Conservation (phyloP, 2,888 invertebrate species). For the Seira musarum region DNA sequence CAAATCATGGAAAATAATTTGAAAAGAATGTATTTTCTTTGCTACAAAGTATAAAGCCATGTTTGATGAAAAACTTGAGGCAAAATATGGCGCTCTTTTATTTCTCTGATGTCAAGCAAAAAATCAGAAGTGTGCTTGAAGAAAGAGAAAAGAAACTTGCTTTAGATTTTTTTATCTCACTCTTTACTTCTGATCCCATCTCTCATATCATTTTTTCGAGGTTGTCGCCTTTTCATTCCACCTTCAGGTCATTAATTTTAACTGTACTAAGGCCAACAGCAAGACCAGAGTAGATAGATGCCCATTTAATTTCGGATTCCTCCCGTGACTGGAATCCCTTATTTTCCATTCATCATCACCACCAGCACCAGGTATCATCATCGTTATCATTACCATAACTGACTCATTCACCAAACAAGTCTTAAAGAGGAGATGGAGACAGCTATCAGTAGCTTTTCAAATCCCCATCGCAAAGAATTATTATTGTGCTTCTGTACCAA, state of each 20-base stretch:
- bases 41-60: too few relatives aligned
- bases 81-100: too few relatives aligned
- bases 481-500: too few relatives aligned
- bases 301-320: slow-evolving; percentile 53
- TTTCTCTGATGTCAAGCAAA: too few relatives aligned
- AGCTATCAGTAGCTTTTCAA: too few relatives aligned
- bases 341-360: slow-evolving; percentile 50
- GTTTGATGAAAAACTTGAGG: too few relatives aligned
- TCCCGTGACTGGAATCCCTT: slow-evolving; percentile 49
- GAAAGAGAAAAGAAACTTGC: too few relatives aligned
- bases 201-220: slow-evolving; percentile 40
- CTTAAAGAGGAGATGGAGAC: slow-evolving; percentile 34
- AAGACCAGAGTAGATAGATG: slow-evolving; percentile 40
- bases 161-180: too few relatives aligned
- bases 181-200: slow-evolving; percentile 48
- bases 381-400: slow-evolving; percentile 41
- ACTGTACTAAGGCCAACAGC: slow-evolving; percentile 36
- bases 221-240: slow-evolving; percentile 51
- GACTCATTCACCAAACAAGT: slow-evolving; percentile 37
- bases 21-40: too few relatives aligned
- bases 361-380: slow-evolving; percentile 26
- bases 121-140: too few relatives aligned
- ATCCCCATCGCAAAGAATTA: too few relatives aligned
- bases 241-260: slow-evolving; percentile 51
- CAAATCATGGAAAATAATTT: too few relatives aligned